These are phyloP conservation scores for Tubulanus polymorphus DNA, from an alignment of 2,888 invertebrate species.

Conservation along the genomic window DNA sequence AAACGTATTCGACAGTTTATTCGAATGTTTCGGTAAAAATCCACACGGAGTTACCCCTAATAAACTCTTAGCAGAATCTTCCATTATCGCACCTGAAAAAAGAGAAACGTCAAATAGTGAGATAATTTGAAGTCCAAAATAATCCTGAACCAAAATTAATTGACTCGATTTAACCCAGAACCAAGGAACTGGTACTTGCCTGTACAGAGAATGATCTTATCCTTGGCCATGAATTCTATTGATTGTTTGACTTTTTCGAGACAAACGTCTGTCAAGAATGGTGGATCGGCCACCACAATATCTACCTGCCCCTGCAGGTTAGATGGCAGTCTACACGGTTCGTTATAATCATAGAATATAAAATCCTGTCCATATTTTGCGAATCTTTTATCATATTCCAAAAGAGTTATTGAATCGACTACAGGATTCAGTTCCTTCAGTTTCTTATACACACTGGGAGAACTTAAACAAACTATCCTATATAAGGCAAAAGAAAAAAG, in stretches of 20 bases:
- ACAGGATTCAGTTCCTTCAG: conserved; percentile 33
- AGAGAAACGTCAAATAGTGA: neutral
- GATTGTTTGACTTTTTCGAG: conserved; percentile 76
- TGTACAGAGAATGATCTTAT: conserved; percentile 81
- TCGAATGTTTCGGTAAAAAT: conserved; percentile 78
- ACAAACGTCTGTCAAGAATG: conserved; percentile 90
- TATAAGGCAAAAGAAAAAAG: conserved; percentile 20
- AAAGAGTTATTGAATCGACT: conserved; percentile 48
- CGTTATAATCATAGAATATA: conserved; percentile 82
- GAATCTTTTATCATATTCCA: conserved; percentile 85
- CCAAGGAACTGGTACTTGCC: conserved; percentile 48
- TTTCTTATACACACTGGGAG: conserved; percentile 75
- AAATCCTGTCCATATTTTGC: conserved; percentile 73
- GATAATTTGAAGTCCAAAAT: neutral
- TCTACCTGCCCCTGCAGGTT: conserved; percentile 65
- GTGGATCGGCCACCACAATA: conserved; percentile 88
- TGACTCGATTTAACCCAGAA: neutral
- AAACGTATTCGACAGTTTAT: conserved; percentile 91
- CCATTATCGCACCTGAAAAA: conserved; percentile 69
- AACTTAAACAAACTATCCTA: conserved; percentile 78
- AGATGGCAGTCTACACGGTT: conserved; percentile 66
- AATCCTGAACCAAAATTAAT: neutral
- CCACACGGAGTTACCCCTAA: conserved; percentile 63
- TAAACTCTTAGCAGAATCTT: conserved; percentile 63
- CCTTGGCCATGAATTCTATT: conserved; percentile 68